A percentile compares a stretch with the other conserved stretches of the same genome.
phyloP scores from a whole-genome alignment of 2,888 invertebrate species.

The Ichneumon xanthorius region DNA sequence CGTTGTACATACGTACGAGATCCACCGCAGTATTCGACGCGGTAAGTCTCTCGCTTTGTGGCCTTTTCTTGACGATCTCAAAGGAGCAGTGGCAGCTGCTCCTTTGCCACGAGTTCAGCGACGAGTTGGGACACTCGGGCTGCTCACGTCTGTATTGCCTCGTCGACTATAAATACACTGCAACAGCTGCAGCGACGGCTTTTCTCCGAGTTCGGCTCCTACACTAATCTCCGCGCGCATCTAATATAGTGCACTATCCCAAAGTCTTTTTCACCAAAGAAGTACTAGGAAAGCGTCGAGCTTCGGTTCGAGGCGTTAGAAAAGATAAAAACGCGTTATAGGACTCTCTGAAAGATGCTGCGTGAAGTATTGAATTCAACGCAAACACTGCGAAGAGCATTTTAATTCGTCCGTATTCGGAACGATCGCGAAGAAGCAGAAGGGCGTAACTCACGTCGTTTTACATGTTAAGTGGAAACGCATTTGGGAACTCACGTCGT shows the following conservation, averaged over 20 bases:
- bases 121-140: constrained; percentile 42
- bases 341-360: too few species aligned
- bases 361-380: too few species aligned
- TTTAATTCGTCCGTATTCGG: too few species aligned
- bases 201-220: not conserved
- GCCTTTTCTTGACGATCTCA: constrained; percentile 58
- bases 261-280: not conserved
- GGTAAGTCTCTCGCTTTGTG: constrained; percentile 58
- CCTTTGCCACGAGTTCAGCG: constrained; percentile 38
- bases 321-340: too few species aligned
- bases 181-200: constrained; percentile 12
- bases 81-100: constrained; percentile 39
- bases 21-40: constrained; percentile 51
- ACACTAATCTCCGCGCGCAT: not conserved
- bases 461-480: too few species aligned
- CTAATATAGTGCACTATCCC: not conserved
- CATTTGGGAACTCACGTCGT: too few species aligned
- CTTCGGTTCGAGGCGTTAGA: too few species aligned
- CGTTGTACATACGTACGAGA: constrained; percentile 10
- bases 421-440: too few species aligned
- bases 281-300: not conserved
- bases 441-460: too few species aligned
- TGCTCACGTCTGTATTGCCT: constrained; percentile 45
- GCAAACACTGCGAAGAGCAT: too few species aligned
- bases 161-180: constrained; percentile 56